Evolutionary conservation across 2,888 invertebrate species (phyloP).

Genomic region (Microctonus hyperodae): DNA sequence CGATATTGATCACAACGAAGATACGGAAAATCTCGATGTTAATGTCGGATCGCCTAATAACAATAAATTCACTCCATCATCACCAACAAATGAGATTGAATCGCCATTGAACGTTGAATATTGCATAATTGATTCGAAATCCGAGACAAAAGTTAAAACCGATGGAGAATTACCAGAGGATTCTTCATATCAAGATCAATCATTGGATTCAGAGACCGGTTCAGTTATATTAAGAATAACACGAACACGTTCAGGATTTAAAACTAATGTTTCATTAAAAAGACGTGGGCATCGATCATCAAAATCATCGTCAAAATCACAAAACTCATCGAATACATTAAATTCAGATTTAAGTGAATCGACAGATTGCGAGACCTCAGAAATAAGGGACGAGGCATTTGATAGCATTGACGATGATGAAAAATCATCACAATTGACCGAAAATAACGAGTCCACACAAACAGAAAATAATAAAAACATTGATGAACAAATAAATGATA

Average conservation of each 20-base stretch:
- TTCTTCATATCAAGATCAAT: conserved; percentile 4
- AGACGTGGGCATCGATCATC: background rate
- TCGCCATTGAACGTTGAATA: conserved; percentile 11
- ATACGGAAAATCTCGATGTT: conserved; percentile 42
- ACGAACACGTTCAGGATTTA: conserved; percentile 5
- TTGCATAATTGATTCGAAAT: conserved; percentile 7
- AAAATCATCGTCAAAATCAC: conserved; percentile 1
- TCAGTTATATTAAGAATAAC: conserved; percentile 5
- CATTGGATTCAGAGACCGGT: background rate
- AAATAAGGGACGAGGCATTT: background rate
- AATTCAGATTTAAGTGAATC: background rate
- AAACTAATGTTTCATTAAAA: background rate
- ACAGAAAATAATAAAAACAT: background rate
- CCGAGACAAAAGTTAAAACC: background rate
- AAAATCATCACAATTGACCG: background rate
- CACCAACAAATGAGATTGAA: conserved; percentile 18
- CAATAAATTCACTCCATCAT: background rate
- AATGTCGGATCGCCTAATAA: conserved; percentile 30
- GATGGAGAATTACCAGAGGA: conserved; percentile 8
- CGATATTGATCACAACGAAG: conserved; percentile 31
- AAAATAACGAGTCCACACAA: background rate
- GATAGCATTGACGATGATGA: background rate
- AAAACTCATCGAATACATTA: background rate
- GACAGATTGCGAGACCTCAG: background rate
- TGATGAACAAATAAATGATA: conserved; percentile 20